Evolutionary conservation across 92 coral and sea anemone species (phyloP).

Genomic region (Parazoanthus darwini): DNA sequence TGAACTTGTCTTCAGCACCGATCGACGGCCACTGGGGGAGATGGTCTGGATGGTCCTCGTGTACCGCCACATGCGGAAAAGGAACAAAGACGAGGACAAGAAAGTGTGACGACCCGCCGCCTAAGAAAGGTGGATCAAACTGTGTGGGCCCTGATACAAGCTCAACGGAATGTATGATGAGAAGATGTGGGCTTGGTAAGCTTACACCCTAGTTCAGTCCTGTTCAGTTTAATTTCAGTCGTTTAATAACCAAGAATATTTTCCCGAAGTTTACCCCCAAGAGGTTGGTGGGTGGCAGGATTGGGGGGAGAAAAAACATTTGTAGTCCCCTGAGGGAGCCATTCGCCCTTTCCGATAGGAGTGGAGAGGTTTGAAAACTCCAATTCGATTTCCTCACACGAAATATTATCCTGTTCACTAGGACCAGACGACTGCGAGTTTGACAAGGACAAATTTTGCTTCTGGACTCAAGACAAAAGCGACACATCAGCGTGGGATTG

Average conservation of each 20-base stretch:
- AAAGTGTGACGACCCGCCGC: constrained; percentile 62
- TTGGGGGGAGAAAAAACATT: not conserved
- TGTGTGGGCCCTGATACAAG: constrained; percentile 49
- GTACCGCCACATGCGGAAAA: constrained; percentile 57
- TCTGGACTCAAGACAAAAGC: constrained; percentile 39
- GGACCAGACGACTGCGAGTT: constrained; percentile 89
- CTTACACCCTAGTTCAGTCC: not conserved
- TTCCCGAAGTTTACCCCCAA: too few relatives aligned
- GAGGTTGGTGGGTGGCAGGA: not conserved
- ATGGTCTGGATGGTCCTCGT: constrained; percentile 71
- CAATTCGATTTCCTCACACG: not conserved
- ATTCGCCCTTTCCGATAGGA: not conserved
- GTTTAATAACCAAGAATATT: not conserved
- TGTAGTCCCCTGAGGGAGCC: not conserved
- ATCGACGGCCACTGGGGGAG: constrained; percentile 77
- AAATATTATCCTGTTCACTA: constrained; percentile 2
- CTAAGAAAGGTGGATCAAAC: constrained; percentile 59
- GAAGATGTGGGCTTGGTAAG: constrained; percentile 50
- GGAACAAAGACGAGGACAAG: constrained; percentile 71
- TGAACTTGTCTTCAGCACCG: constrained; percentile 48
- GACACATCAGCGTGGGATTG: constrained; percentile 49
- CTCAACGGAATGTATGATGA: constrained; percentile 38
- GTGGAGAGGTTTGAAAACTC: not conserved
- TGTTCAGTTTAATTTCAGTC: not conserved
- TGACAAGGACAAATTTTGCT: constrained; percentile 54